A percentile compares a stretch with the other conserved stretches of the same genome.
Evolutionary conservation across 2,113 vertebrate species (phyloP).

Genomic region (Datnioides undecimradiatus): DNA sequence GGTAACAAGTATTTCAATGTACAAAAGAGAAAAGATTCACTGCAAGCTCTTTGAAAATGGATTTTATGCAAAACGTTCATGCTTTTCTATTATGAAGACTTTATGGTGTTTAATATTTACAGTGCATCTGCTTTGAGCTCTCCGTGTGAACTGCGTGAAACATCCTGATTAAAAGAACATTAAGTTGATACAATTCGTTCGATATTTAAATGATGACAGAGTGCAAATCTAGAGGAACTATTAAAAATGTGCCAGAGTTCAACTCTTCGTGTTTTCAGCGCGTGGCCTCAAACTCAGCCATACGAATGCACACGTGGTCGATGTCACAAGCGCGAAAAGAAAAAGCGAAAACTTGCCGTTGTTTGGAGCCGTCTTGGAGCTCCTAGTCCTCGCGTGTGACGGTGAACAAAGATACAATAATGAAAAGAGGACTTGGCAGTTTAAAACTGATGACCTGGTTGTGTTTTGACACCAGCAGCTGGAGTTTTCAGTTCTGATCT

Average conservation of each 20-base stretch:
- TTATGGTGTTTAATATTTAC: neutral
- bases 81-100: neutral
- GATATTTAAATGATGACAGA: neutral
- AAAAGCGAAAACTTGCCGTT: neutral
- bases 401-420: too few relatives aligned
- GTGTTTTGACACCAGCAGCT: neutral
- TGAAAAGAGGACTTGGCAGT: neutral
- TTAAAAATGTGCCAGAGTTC: neutral
- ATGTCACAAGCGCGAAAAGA: slow-evolving; percentile 17
- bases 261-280: neutral
- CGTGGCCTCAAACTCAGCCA: slow-evolving; percentile 2
- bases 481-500: neutral
- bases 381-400: neutral
- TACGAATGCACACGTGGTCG: slow-evolving; percentile 4
- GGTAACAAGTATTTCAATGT: neutral
- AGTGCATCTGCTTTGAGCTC: neutral
- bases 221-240: slow-evolving; percentile 7
- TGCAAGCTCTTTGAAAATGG: neutral
- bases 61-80: slow-evolving; percentile 14
- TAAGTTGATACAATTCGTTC: slow-evolving; percentile 6
- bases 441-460: neutral
- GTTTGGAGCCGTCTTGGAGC: neutral
- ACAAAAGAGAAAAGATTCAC: slow-evolving; percentile 24
- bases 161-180: neutral
- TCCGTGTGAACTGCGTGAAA: neutral